Base-by-base conservation (phyloP, 2,888 invertebrate species). In the Hydrotaea cyrtoneurina region DNA sequence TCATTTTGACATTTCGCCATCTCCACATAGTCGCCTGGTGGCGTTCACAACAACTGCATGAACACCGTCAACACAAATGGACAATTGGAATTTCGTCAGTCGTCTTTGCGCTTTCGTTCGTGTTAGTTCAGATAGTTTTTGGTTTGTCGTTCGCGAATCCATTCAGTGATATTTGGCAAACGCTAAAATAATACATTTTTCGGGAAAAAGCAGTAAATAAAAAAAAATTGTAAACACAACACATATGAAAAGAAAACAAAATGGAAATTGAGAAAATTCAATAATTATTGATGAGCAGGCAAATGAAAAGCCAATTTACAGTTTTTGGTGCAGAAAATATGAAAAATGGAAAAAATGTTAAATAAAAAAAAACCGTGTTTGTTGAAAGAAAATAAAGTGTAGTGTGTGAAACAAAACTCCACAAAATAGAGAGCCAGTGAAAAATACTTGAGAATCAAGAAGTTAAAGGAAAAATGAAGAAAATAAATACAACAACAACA, bases 91-190 rank as follows among this genome's bases (percentile, higher is more conserved):
- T 85, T 84, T 84, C 53, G 84, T 86, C 86, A 88, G 88, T 88
- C 87, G 86, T 87, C 87, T 88, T 87, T 88, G 86, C 87, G 88
- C 86, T 83, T 86, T 87, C 86, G 87, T 87, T 88, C 86, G 86
- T 86, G 81, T 81, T 83, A 88, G 86, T 86, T 86, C 79, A n/a
- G n/a, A n/a, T n/a, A n/a, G n/a, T n/a, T n/a, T n/a, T n/a, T n/a
- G n/a, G n/a, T n/a, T n/a, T n/a, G 31, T 31, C 31, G 31, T 31
- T 31, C 2, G 7, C 3, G 7, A 31, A 31, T 2, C 31, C 31
- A 31, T 31, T n/a, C 31, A 31, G 3, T 4, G 7, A 31, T 31
- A 7, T 31, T n/a, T 31, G 31, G 31, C 31, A 31, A 31, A 31
- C 31, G 31, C 31, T 31, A 31, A 31, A 31, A 31, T n/a, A 31